Evolutionary conservation across 2,888 invertebrate species (phyloP).

Genomic region (Tolmerus cingulatus): DNA sequence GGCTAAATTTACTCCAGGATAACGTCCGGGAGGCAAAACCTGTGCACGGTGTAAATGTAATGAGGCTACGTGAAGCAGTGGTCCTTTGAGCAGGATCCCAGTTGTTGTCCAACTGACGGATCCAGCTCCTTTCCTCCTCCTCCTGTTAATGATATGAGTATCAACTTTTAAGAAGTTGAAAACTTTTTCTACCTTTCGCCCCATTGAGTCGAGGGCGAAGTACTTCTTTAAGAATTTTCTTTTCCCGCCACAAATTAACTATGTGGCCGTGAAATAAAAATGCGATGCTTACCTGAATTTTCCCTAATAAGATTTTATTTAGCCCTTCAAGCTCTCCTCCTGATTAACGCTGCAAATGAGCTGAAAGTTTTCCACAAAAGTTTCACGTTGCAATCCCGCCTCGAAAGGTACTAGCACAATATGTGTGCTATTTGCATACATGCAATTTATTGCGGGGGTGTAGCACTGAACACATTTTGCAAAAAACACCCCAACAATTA

Average conservation of each 20-base stretch:
- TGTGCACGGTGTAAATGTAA: background rate
- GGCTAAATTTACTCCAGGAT: slow-evolving; percentile 5
- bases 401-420: background rate
- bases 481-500: slow-evolving; percentile 4
- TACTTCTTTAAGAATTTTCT: background rate
- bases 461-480: background rate
- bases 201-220: background rate
- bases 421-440: slow-evolving; percentile 18
- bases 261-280: background rate
- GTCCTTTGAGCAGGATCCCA: background rate
- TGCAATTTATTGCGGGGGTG: background rate
- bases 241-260: background rate
- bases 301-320: slow-evolving; percentile 23
- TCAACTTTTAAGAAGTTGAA: slow-evolving; percentile 39
- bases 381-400: background rate
- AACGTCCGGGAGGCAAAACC: background rate
- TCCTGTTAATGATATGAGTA: slow-evolving; percentile 32
- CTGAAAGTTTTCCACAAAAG: slow-evolving; percentile 28
- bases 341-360: background rate
- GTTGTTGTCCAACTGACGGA: background rate
- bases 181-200: slow-evolving; percentile 8
- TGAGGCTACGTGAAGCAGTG: background rate
- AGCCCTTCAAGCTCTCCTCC: background rate
- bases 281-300: background rate
- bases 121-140: background rate